Percentiles rank a stretch among this genome's conserved stretches.
Evolutionary conservation across 2,888 invertebrate species (phyloP).

Genomic region (Cepaea hortensis): DNA sequence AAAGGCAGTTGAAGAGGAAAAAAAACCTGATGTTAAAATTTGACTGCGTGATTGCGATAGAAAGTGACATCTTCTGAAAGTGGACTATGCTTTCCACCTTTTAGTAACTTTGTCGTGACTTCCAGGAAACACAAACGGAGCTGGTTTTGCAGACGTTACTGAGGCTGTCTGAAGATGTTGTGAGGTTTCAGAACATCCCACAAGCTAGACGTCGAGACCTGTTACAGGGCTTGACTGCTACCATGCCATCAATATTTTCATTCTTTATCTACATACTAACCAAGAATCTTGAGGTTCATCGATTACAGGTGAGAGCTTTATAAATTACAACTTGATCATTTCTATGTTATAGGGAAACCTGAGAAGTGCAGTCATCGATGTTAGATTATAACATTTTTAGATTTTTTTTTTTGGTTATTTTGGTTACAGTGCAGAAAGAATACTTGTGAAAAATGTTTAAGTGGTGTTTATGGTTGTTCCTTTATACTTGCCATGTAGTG

Average conservation of each 20-base stretch:
- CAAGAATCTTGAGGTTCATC: slow-evolving; percentile 35
- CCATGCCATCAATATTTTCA: slow-evolving; percentile 91
- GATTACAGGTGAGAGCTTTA: slow-evolving; percentile 25
- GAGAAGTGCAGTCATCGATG: no score
- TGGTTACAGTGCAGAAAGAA: no score
- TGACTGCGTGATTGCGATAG: no score
- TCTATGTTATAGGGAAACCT: no score
- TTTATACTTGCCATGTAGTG: no score
- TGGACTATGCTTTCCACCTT: neutral
- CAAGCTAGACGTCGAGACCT: slow-evolving; percentile 92
- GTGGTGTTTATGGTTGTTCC: no score
- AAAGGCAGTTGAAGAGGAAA: no score
- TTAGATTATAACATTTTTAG: no score
- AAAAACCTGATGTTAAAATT: no score
- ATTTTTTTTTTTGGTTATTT: no score
- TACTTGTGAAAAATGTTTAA: no score
- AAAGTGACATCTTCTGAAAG: neutral
- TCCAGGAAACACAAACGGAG: slow-evolving; percentile 85
- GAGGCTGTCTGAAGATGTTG: slow-evolving; percentile 94
- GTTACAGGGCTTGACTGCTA: slow-evolving; percentile 88
- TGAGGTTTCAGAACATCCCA: slow-evolving; percentile 88
- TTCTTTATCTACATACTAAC: slow-evolving; percentile 67
- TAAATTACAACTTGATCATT: no score
- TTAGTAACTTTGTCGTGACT: neutral
- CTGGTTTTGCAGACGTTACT: slow-evolving; percentile 91